phyloP scores from a whole-genome alignment of 2,797 vertebrate species.

The Crypturellus tataupa region DNA sequence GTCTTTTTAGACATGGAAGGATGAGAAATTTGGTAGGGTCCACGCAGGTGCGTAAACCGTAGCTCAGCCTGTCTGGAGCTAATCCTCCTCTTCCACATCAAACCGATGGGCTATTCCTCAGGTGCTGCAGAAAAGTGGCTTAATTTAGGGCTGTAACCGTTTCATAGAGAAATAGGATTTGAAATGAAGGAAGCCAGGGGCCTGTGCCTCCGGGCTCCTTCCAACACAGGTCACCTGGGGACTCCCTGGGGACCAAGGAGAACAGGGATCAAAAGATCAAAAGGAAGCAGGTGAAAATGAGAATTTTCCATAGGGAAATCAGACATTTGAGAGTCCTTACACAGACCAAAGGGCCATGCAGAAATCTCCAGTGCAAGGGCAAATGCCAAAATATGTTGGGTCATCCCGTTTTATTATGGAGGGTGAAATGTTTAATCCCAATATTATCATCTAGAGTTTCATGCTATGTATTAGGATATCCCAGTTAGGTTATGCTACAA shows the following conservation, averaged over 20 bases:
- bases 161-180: background rate
- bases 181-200: background rate
- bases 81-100: background rate
- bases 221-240: background rate
- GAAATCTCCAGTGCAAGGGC: rapidly evolving
- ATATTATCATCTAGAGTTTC: slow-evolving; percentile 21
- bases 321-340: background rate
- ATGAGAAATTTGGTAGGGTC: background rate
- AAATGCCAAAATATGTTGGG: background rate
- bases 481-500: background rate
- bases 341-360: background rate
- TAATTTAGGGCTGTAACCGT: background rate
- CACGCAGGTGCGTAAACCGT: background rate
- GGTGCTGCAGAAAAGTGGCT: background rate
- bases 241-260: background rate
- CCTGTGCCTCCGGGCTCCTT: rapidly evolving
- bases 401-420: background rate
- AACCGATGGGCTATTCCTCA: background rate
- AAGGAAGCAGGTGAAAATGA: background rate
- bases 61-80: background rate
- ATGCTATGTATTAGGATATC: background rate
- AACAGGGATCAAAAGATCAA: background rate
- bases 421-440: background rate
- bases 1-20: background rate
- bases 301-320: background rate